Conservation (phyloP, 2,888 invertebrate species). For the Melanostoma scalare region DNA sequence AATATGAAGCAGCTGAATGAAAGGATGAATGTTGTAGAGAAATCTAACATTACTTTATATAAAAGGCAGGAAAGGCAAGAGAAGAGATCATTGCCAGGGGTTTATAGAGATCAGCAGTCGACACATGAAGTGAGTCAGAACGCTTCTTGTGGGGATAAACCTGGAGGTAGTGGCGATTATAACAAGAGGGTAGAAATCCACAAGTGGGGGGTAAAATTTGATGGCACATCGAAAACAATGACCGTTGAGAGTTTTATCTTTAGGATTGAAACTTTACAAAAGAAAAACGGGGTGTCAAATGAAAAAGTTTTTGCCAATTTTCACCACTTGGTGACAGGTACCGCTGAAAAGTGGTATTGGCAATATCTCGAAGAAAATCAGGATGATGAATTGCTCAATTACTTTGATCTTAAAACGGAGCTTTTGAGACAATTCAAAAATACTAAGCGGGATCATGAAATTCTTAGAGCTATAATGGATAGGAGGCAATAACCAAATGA, state of each 20-base stretch:
- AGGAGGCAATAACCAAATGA: not conserved
- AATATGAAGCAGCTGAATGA: not conserved
- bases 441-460: not conserved
- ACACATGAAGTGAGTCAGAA: not conserved
- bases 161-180: not conserved
- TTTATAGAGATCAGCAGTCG: not conserved
- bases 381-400: not conserved
- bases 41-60: not conserved
- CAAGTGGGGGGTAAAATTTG: conserved; percentile 22
- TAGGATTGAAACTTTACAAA: conserved; percentile 10
- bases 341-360: conserved; percentile 18
- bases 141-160: no score
- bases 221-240: not conserved
- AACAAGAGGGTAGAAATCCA: not conserved
- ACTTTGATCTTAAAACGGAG: not conserved
- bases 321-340: not conserved
- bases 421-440: not conserved
- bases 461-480: not conserved
- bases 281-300: not conserved
- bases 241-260: conserved; percentile 15
- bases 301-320: not conserved
- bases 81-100: not conserved
- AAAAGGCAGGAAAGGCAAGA: not conserved
- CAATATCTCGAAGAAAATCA: conserved; percentile 5
- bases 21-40: not conserved